Base-by-base conservation (phyloP, 2,113 vertebrate genomes). In the Caretta caretta region DNA sequence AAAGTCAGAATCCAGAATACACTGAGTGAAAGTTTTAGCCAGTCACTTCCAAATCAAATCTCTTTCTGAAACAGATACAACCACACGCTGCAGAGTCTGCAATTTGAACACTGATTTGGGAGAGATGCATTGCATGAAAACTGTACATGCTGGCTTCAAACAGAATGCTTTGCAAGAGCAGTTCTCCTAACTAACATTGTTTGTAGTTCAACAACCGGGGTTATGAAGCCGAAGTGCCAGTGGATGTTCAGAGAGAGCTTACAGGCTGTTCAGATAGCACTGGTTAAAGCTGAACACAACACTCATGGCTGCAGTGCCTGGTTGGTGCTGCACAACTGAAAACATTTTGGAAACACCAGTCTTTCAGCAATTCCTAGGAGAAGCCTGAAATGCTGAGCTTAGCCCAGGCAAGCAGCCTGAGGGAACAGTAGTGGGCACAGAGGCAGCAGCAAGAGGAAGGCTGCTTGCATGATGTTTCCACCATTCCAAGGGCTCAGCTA, bases 391-490 rank as follows among this genome's bases (percentile, higher is more conserved):
- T 8, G 14, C 62, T 35, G 31, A 35, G 31, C 14, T n/a, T n/a
- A 35, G 31, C 31, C 62, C 29, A 35, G 62, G 62, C 62, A 35
- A 35, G 62, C 31, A 17, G 62, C 62, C 62, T 10, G 14, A 8
- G 84, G 80, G 48, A 42, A 56, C 48, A 86, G 48, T 1, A 80
- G 25, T 3, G 50, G 22, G 72, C 35, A 92, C 53, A 8, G 89
- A n/a, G 91, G 87, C 42, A 91, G 76, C n/a, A 93, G 69, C 6
- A 51, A 83, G 1, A 62, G 35, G 88, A 69, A 54, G 19, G 80
- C n/a, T 53, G 48, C 89, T 65, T 35, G 42, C n/a, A 48, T n/a
- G 38, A 5, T 1, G 3, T 25, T 90, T 59, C 84, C 90, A 86
- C 22, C 53, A 88, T 9, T 24, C 51, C 46, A 53, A 84, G 78